Conservation (phyloP, 23 tunicate species). For the Diplosoma virens region DNA sequence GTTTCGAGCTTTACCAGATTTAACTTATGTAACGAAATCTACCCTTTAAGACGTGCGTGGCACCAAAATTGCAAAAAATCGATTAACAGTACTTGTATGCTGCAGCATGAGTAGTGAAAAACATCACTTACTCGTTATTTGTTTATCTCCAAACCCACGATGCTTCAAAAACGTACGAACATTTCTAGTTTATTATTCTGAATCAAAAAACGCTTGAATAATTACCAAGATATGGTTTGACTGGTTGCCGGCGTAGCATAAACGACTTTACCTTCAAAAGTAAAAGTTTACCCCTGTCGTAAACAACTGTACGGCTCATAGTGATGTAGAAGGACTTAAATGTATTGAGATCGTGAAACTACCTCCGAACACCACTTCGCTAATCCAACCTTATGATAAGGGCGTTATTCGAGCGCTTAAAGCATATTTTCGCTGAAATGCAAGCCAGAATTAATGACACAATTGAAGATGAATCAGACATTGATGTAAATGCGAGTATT, state of each 20-base stretch:
- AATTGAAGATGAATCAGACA: neutral
- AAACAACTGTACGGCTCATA: neutral
- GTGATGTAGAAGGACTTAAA: neutral
- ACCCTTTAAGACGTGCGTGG: neutral
- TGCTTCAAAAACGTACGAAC: neutral
- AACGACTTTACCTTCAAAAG: neutral
- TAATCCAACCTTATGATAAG: neutral
- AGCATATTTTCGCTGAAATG: neutral
- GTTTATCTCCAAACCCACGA: neutral
- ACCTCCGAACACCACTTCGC: neutral
- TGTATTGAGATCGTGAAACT: neutral
- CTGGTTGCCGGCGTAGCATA: neutral
- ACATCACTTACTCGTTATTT: neutral
- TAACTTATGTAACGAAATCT: neutral
- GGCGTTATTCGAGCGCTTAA: neutral
- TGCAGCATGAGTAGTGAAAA: neutral
- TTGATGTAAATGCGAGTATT: neutral
- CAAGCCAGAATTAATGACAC: neutral
- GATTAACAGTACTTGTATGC: neutral
- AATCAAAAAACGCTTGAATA: neutral
- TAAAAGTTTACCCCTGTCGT: neutral
- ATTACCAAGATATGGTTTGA: neutral
- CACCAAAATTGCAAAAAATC: neutral
- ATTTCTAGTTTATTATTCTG: neutral
- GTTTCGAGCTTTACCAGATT: neutral